These are phyloP conservation scores for Kryphioiulus occultus DNA, from an alignment of 2,888 invertebrate genomes.

Conservation along the genomic window DNA sequence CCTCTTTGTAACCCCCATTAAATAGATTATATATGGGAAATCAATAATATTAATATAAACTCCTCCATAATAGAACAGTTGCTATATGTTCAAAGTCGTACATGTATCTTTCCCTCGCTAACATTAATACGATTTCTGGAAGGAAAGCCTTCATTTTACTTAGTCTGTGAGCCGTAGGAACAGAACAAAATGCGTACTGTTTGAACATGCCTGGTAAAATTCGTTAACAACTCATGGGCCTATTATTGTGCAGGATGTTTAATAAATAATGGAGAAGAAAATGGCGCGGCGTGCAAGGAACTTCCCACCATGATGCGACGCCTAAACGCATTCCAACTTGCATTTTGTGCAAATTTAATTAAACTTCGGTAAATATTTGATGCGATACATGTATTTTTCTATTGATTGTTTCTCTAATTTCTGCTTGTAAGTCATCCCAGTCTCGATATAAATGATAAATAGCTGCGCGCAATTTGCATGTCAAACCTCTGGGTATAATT, in stretches of 20 bases:
- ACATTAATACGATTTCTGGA: neutral
- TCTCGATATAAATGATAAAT: slow-evolving; percentile 35
- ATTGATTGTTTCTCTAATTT: slow-evolving; percentile 34
- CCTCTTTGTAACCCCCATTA: neutral
- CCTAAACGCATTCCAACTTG: neutral
- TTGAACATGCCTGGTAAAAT: neutral
- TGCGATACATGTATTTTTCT: slow-evolving; percentile 27
- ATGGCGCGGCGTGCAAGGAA: slow-evolving; percentile 21
- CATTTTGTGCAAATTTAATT: slow-evolving; percentile 36
- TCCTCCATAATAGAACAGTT: neutral
- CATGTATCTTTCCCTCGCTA: neutral
- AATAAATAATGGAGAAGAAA: slow-evolving; percentile 12
- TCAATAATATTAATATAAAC: slow-evolving; percentile 40
- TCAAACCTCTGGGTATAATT: slow-evolving; percentile 39
- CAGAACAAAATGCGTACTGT: neutral
- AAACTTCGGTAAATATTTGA: slow-evolving; percentile 34
- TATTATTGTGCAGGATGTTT: neutral
- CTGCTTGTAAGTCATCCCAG: slow-evolving; percentile 19
- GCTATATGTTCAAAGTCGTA: neutral
- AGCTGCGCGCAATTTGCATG: slow-evolving; percentile 32
- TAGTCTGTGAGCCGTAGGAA: neutral
- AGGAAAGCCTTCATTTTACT: neutral
- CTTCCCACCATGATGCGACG: neutral
- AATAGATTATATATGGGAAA: slow-evolving; percentile 37
- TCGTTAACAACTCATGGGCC: neutral